Evolutionary conservation across 2,797 vertebrate genomes (phyloP), one percentile per base, ranked within the genome.

Genomic region (Galagoides demidoff): DNA sequence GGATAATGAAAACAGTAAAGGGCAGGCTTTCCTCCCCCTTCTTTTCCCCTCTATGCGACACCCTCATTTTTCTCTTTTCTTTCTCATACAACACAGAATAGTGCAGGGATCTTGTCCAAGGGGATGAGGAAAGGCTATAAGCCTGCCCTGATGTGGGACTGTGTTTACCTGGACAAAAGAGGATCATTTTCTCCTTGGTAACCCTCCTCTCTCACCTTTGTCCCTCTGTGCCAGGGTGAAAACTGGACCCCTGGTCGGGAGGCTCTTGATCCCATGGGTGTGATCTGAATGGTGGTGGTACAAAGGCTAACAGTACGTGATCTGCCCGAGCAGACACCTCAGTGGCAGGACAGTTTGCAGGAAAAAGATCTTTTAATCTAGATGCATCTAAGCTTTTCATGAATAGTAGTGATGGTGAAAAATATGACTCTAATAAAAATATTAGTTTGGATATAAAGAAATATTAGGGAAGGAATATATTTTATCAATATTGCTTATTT

Each of bases 291-390:
- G 34, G 12, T 45, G 0, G 1, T 17, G 55, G 20, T 29, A n/a
- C 0, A 2, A 22, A 19, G 45, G 14, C 8, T 52, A n/a, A 68
- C 11, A 2, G 0, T 43, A 10, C 2, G 17, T 14, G 16, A 1
- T 20, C 39, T 20, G 1, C 14, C 25, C 16, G 64, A 57, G 31
- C 31, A 25, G 14, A 66, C 63, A 66, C 31, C n/a, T 66, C 16
- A 29, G 34, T 22, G 43, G 10, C 63, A 39, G 4, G 70, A 73
- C 23, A 29, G 3, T 61, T 71, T 88, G 31, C n/a, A n/a, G 10
- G 43, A 31, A 61, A 78, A 39, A 34, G 1, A 4, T 31, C 29
- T 87, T 87, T 76, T 55, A 77, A 23, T 83, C 22, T 37, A 71
- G 31, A 78, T 31, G 27, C 34, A 43, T 63, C 84, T 57, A 76